phyloP scores from a whole-genome alignment of 2,113 vertebrate genomes.

The Prolemur simus region DNA sequence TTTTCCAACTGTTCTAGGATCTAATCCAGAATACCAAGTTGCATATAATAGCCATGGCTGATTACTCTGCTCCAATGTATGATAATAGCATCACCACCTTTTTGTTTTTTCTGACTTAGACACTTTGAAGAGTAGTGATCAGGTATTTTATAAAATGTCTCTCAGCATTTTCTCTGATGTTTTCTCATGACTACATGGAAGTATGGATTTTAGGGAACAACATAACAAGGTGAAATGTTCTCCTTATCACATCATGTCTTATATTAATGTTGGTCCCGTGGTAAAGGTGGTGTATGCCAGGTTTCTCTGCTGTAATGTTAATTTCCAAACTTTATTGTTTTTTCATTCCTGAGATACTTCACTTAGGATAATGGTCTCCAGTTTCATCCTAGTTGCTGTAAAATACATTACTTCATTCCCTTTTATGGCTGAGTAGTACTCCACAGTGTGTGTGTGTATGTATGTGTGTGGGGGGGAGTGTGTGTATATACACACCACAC shows the following conservation, averaged over 20 bases:
- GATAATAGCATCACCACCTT: background rate
- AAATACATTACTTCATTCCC: too few relatives aligned
- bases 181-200: background rate
- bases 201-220: background rate
- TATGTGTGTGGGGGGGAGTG: too few relatives aligned
- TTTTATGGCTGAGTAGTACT: too few relatives aligned
- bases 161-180: background rate
- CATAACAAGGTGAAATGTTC: background rate
- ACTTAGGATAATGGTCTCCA: too few relatives aligned
- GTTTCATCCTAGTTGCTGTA: too few relatives aligned
- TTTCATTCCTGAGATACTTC: too few relatives aligned
- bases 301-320: background rate
- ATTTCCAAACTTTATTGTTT: too few relatives aligned
- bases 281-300: background rate
- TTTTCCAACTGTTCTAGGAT: background rate
- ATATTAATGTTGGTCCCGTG: background rate
- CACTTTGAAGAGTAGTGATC: background rate
- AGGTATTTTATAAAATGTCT: background rate
- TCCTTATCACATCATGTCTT: background rate
- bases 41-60: background rate
- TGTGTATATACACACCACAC: too few relatives aligned
- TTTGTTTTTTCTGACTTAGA: background rate
- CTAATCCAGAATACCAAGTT: background rate
- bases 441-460: too few relatives aligned
- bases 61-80: background rate